phyloP scores from a whole-genome alignment of 2,888 invertebrate species.

The Crematogaster levior region DNA sequence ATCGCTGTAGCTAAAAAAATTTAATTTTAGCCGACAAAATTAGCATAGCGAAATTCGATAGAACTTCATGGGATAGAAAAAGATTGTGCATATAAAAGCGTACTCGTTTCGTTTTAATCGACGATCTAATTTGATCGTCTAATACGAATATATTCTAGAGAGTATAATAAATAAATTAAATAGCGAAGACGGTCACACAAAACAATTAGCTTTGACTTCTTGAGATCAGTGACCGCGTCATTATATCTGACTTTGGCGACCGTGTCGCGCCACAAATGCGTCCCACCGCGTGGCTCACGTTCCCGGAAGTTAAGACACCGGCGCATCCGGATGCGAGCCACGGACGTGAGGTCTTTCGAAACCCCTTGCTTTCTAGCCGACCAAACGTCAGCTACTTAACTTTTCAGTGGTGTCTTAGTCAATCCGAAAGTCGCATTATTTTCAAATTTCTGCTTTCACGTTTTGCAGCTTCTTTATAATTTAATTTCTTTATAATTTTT shows the following conservation, averaged over 20 bases:
- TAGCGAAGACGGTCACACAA: background rate
- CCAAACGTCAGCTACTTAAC: constrained; percentile 53
- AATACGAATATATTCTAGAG: background rate
- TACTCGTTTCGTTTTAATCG: background rate
- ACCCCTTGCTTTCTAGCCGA: constrained; percentile 67
- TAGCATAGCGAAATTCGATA: background rate
- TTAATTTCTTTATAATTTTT: too few species aligned
- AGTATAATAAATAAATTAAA: too few species aligned
- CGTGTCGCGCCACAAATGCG: constrained; percentile 67
- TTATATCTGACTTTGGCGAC: constrained; percentile 68
- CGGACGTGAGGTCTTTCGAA: constrained; percentile 80
- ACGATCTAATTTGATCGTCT: background rate
- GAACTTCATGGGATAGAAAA: background rate
- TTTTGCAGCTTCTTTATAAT: background rate
- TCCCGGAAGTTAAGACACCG: constrained; percentile 83
- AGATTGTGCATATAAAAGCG: background rate
- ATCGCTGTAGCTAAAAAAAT: background rate
- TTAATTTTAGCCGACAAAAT: background rate
- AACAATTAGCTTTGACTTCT: constrained; percentile 31
- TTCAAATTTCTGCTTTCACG: background rate
- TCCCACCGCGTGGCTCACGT: constrained; percentile 78
- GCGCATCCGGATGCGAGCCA: constrained; percentile 82
- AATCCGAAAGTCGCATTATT: constrained; percentile 8
- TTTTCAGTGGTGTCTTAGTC: constrained; percentile 32
- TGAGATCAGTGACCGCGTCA: constrained; percentile 71